Conservation (phyloP, 2,888 invertebrate genomes). For the Bombylius major region DNA sequence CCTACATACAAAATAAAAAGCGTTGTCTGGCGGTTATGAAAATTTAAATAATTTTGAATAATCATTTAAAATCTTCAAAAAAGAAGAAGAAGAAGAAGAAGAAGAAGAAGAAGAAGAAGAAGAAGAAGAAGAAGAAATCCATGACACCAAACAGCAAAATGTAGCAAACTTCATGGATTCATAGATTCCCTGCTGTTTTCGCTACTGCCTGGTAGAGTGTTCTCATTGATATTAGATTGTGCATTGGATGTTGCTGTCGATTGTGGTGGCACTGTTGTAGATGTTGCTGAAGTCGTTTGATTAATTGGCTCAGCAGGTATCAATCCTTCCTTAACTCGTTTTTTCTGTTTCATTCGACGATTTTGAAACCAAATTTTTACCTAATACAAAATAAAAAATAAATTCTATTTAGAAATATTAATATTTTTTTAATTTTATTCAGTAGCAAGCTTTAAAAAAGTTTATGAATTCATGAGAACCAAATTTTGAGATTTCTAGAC, state of each 20-base stretch:
- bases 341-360: constrained; percentile 96
- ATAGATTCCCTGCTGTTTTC: constrained; percentile 67
- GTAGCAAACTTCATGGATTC: constrained; percentile 31
- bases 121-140: background rate
- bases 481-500: too few relatives aligned
- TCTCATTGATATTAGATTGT: constrained; percentile 8
- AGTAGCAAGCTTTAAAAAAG: too few relatives aligned
- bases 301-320: constrained; percentile 48
- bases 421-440: too few relatives aligned
- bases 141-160: background rate
- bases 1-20: too few relatives aligned
- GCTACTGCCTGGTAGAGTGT: constrained; percentile 41
- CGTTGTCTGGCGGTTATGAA: too few relatives aligned
- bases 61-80: too few relatives aligned
- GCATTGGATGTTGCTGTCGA: constrained; percentile 15
- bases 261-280: constrained; percentile 14
- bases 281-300: constrained; percentile 36
- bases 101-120: too few relatives aligned
- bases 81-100: too few relatives aligned
- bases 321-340: constrained; percentile 86
- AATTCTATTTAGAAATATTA: background rate
- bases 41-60: too few relatives aligned
- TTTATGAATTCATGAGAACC: too few relatives aligned
- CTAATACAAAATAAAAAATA: constrained; percentile 19
- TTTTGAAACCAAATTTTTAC: constrained; percentile 99